A percentile compares a stretch with the other conserved stretches of the same genome.
Conservation (phyloP, 2,888 invertebrate genomes). For the Thereva nobilitata region DNA sequence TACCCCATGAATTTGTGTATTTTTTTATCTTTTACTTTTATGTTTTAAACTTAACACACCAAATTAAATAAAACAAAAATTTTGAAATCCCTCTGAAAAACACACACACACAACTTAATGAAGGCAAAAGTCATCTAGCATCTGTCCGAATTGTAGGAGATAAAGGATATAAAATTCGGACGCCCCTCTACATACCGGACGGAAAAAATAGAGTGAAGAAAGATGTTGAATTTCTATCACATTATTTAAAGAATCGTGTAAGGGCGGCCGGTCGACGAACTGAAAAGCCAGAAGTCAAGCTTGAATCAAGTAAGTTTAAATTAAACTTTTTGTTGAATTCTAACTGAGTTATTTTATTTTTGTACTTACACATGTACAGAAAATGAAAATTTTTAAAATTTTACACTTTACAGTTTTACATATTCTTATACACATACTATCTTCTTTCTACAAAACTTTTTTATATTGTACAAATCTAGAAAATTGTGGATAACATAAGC, state of each 20-base stretch:
- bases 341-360: slow-evolving; percentile 7
- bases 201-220: slow-evolving; percentile 67
- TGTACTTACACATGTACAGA: slow-evolving; percentile 9
- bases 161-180: slow-evolving; percentile 75
- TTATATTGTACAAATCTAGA: too few species aligned
- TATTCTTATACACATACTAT: too few species aligned
- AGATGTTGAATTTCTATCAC: slow-evolving; percentile 85
- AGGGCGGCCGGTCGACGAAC: slow-evolving; percentile 62
- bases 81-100: slow-evolving; percentile 33
- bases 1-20: slow-evolving; percentile 30
- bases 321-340: slow-evolving; percentile 3
- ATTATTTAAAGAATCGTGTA: slow-evolving; percentile 77
- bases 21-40: slow-evolving; percentile 15
- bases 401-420: background rate
- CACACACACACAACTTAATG: slow-evolving; percentile 43
- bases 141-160: slow-evolving; percentile 83
- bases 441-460: too few species aligned
- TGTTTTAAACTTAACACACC: slow-evolving; percentile 16
- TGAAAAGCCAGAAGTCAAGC: slow-evolving; percentile 52
- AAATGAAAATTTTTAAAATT: background rate
- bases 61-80: slow-evolving; percentile 34
- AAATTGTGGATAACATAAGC: too few species aligned
- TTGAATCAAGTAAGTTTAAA: slow-evolving; percentile 42
- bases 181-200: slow-evolving; percentile 70
- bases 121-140: slow-evolving; percentile 82